These are phyloP conservation scores for Matsumyia berberina DNA, from an alignment of 2,888 invertebrate genomes.

Conservation along the genomic window DNA sequence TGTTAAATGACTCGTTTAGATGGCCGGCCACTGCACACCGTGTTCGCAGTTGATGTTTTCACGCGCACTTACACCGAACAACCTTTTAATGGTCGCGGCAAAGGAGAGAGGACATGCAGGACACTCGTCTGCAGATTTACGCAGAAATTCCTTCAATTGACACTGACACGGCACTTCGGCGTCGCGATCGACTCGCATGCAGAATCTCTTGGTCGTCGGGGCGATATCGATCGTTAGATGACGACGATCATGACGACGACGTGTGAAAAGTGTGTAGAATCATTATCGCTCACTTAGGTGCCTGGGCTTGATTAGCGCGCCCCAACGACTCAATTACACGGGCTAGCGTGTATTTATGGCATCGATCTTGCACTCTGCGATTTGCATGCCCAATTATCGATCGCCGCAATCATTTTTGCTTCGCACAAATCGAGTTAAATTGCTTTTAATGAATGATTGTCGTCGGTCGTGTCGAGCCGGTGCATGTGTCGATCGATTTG, in stretches of 20 bases:
- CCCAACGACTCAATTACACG: slow-evolving; percentile 73
- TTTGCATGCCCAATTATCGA: slow-evolving; percentile 76
- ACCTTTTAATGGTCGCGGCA: slow-evolving; percentile 73
- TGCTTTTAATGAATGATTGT: slow-evolving; percentile 75
- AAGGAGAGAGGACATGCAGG: slow-evolving; percentile 38
- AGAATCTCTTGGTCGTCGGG: slow-evolving; percentile 17
- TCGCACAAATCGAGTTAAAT: slow-evolving; percentile 75
- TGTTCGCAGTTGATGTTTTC: slow-evolving; percentile 75
- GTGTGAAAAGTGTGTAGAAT: slow-evolving; percentile 70
- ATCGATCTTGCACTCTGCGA: slow-evolving; percentile 60
- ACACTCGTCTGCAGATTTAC: slow-evolving; percentile 67
- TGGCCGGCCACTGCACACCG: slow-evolving; percentile 75
- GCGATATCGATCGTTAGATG: neutral
- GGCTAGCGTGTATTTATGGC: slow-evolving; percentile 68
- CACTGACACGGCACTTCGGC: slow-evolving; percentile 74
- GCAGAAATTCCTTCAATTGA: slow-evolving; percentile 73
- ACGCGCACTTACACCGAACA: slow-evolving; percentile 75
- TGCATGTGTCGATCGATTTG: slow-evolving; percentile 74
- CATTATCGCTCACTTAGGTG: slow-evolving; percentile 72
- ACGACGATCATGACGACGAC: slow-evolving; percentile 32
- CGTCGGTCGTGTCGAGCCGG: slow-evolving; percentile 54
- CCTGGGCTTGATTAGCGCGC: slow-evolving; percentile 67
- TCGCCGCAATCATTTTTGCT: slow-evolving; percentile 67
- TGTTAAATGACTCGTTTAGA: slow-evolving; percentile 76
- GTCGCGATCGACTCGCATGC: slow-evolving; percentile 43